These are phyloP conservation scores for Drymonia ruficornis DNA, from an alignment of 2,888 invertebrate genomes.

Conservation along the genomic window DNA sequence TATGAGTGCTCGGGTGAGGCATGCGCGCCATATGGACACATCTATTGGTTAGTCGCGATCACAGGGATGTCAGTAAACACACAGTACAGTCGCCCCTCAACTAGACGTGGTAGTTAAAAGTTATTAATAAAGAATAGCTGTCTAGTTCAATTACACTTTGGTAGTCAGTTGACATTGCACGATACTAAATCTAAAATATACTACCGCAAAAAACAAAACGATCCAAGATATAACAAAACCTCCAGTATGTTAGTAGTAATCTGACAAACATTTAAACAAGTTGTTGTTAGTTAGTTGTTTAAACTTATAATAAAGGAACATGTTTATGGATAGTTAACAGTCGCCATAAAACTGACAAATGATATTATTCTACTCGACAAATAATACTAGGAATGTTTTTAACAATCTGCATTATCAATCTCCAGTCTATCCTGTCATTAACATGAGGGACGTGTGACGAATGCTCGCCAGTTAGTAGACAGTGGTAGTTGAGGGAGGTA, in stretches of 20 bases:
- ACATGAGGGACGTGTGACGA: background rate
- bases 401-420: background rate
- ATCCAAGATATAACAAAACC: background rate
- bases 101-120: background rate
- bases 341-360: too few species aligned
- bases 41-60: background rate
- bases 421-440: background rate
- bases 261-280: too few species aligned
- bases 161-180: background rate
- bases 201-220: background rate
- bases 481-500: too few species aligned
- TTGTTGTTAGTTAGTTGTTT: too few species aligned
- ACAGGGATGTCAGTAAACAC: background rate
- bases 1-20: too few species aligned
- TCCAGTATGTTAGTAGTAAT: background rate
- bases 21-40: too few species aligned
- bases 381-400: too few species aligned
- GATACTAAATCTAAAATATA: background rate
- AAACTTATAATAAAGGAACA: too few species aligned
- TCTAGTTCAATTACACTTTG: background rate
- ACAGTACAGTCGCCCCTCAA: background rate
- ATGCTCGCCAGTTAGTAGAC: background rate
- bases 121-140: background rate
- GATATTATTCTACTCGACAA: too few species aligned
- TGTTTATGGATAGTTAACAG: too few species aligned